A percentile compares a stretch with the other conserved stretches of the same genome.
phyloP scores from a whole-genome alignment of 1,140 invertebrate genomes.

The Aphis gossypii region DNA sequence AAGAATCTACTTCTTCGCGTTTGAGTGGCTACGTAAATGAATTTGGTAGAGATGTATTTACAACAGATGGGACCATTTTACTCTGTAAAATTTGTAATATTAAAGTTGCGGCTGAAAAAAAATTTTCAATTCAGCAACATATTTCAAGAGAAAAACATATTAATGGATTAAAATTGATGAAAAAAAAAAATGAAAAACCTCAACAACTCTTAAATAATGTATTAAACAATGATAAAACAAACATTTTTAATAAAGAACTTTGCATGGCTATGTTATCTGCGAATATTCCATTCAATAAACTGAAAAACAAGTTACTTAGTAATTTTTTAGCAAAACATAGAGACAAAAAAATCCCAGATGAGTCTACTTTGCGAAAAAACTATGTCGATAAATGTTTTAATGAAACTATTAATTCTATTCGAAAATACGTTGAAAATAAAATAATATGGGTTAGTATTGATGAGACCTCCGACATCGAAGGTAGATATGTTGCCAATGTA shows the following conservation, averaged over 20 bases:
- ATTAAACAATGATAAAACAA: too few relatives aligned
- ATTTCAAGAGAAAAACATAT: not conserved
- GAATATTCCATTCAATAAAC: constrained; percentile 22
- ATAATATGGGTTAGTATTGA: constrained; percentile 31
- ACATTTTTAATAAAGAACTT: not conserved
- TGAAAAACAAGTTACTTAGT: not conserved
- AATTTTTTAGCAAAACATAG: constrained; percentile 11
- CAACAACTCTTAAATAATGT: too few relatives aligned
- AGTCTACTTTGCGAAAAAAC: not conserved
- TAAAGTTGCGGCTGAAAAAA: too few relatives aligned
- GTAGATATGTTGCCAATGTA: not conserved
- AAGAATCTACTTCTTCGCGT: too few relatives aligned
- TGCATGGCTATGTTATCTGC: not conserved
- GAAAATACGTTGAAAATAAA: constrained; percentile 8
- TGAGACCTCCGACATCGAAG: not conserved
- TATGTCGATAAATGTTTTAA: not conserved
- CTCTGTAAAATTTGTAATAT: too few relatives aligned
- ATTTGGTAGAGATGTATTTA: too few relatives aligned
- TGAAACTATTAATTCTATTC: constrained; percentile 14
- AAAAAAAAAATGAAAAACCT: too few relatives aligned
- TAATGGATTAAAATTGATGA: too few relatives aligned
- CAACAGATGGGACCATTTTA: too few relatives aligned
- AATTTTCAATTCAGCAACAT: too few relatives aligned
- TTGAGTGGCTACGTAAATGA: too few relatives aligned
- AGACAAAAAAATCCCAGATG: not conserved